Evolutionary conservation across 2,113 vertebrate species (phyloP).

Genomic region (Ploceus nigricollis): DNA sequence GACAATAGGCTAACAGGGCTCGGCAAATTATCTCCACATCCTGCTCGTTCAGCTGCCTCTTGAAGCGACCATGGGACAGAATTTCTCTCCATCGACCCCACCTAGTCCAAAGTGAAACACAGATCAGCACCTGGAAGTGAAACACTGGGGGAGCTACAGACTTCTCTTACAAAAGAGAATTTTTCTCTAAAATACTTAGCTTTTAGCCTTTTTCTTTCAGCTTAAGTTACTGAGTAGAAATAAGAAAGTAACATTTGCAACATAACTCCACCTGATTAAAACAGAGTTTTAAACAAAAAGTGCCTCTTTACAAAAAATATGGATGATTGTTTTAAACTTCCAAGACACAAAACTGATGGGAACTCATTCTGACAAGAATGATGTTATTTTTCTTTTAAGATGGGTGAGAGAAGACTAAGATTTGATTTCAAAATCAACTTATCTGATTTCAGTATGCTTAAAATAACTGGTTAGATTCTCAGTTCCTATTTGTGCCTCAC

Average conservation of each 20-base stretch:
- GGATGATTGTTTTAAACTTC: not conserved
- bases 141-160: not conserved
- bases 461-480: not conserved
- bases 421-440: not conserved
- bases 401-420: not conserved
- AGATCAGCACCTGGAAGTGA: not conserved
- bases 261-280: not conserved
- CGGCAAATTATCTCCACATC: constrained; percentile 97
- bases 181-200: not conserved
- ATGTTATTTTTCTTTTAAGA: not conserved
- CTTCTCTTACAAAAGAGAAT: not conserved
- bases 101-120: constrained; percentile 66
- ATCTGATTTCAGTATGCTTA: not conserved
- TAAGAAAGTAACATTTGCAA: not conserved
- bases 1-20: constrained; percentile 90
- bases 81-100: constrained; percentile 99
- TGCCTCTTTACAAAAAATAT: not conserved
- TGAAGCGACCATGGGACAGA: constrained; percentile 94
- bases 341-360: not conserved
- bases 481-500: not conserved
- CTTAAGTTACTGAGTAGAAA: not conserved
- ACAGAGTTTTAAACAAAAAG: not conserved
- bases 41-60: constrained; percentile 90
- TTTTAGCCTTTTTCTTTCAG: not conserved
- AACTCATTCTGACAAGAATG: not conserved